Percentiles rank a stretch among this genome's conserved stretches.
These are phyloP conservation scores for Perca flavescens DNA, from an alignment of 2,113 vertebrate species.

Conservation along the genomic window DNA sequence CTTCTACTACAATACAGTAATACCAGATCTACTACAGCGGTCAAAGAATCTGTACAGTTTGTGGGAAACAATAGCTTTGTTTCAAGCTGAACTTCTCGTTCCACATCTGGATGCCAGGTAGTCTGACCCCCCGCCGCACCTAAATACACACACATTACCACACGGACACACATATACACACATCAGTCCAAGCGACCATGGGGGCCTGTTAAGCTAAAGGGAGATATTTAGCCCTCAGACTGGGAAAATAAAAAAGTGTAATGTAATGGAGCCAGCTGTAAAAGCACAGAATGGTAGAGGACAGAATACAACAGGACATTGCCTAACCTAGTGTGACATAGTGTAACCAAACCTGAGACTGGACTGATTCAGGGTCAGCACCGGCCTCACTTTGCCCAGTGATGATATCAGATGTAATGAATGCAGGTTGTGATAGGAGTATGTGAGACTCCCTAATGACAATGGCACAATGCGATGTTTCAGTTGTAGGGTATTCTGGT, in stretches of 20 bases:
- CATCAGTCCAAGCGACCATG: constrained; percentile 49
- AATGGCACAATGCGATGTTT: constrained; percentile 1
- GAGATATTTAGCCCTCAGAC: constrained; percentile 78
- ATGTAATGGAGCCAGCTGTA: constrained; percentile 81
- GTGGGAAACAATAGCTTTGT: constrained; percentile 53
- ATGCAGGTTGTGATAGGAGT: neutral
- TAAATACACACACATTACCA: constrained; percentile 27
- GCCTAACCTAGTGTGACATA: constrained; percentile 27
- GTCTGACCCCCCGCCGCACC: constrained; percentile 43
- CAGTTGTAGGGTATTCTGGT: neutral
- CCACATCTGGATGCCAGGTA: constrained; percentile 80
- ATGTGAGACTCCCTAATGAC: constrained; percentile 1
- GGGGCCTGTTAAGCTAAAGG: constrained; percentile 78
- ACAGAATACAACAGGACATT: constrained; percentile 58
- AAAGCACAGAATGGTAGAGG: constrained; percentile 76
- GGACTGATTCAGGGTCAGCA: constrained; percentile 37
- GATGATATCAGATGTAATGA: constrained; percentile 6
- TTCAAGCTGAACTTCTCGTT: constrained; percentile 40
- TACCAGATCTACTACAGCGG: neutral
- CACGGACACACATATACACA: constrained; percentile 36
- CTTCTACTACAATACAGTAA: neutral
- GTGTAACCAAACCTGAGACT: constrained; percentile 14
- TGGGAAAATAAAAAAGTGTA: constrained; percentile 82
- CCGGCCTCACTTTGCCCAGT: neutral
- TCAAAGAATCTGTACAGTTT: constrained; percentile 12